phyloP scores from a whole-genome alignment of 2,113 vertebrate genomes.

The Halichoeres trimaculatus region DNA sequence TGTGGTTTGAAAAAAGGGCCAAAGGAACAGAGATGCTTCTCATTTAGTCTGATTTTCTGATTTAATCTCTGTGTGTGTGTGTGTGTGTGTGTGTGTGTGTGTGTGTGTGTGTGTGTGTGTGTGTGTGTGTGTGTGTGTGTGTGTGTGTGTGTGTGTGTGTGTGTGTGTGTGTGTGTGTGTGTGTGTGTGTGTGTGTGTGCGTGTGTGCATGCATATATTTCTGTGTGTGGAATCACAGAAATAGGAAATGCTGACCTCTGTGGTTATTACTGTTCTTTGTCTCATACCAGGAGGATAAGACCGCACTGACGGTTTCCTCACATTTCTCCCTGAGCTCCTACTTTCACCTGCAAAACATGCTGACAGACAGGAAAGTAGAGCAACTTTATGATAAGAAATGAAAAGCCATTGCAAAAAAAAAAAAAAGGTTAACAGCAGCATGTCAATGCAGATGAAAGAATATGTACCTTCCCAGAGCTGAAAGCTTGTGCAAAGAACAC shows the following conservation, averaged over 20 bases:
- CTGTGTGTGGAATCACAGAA: conserved; percentile 45
- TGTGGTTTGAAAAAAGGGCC: conserved; percentile 26
- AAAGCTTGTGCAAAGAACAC: neutral
- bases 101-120: neutral
- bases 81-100: neutral
- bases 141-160: neutral
- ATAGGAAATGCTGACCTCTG: conserved; percentile 74
- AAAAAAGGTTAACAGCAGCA: conserved; percentile 41
- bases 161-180: neutral
- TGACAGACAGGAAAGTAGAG: conserved; percentile 55
- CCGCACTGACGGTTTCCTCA: conserved; percentile 48
- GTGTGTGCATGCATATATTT: conserved; percentile 11
- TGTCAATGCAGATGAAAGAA: conserved; percentile 30
- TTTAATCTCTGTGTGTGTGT: neutral
- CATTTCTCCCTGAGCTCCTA: conserved; percentile 45
- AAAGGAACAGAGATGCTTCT: conserved; percentile 39
- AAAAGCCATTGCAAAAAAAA: conserved; percentile 45
- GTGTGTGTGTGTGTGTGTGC: conserved; percentile 2
- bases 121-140: neutral
- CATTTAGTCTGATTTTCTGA: conserved; percentile 34
- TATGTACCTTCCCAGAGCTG: neutral
- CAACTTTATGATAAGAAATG: conserved; percentile 42
- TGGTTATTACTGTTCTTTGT: conserved; percentile 61
- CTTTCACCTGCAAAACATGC: conserved; percentile 64
- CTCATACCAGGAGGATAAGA: conserved; percentile 54